phyloP scores from a whole-genome alignment of 2,797 vertebrate genomes.

The Manis crassicaudata region DNA sequence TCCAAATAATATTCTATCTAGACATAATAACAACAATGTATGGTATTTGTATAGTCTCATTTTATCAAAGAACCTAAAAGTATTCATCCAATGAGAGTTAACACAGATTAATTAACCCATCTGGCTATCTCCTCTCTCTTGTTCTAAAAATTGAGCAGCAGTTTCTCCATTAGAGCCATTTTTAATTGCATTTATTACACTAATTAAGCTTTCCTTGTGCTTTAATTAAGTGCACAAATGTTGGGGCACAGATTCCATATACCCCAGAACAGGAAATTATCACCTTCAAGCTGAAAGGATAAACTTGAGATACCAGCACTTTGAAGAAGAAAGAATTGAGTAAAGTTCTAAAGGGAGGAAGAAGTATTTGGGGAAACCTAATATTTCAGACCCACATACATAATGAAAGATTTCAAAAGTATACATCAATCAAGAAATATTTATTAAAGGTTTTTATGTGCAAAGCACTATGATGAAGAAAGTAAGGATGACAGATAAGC shows the following conservation, averaged over 20 bases:
- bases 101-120: conserved; percentile 72
- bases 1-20: neutral
- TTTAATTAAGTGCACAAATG: conserved; percentile 71
- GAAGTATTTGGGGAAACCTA: neutral
- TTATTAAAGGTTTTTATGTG: conserved; percentile 12
- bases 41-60: neutral
- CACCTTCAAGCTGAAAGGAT: conserved; percentile 14
- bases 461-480: conserved; percentile 9
- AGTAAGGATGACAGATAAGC: conserved; percentile 37
- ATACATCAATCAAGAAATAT: conserved; percentile 46
- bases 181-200: conserved; percentile 72
- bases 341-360: neutral
- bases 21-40: neutral
- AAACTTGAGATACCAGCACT: neutral
- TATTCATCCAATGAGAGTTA: conserved; percentile 60
- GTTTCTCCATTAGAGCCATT: conserved; percentile 61
- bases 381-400: neutral
- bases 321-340: conserved; percentile 30
- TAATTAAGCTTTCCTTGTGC: conserved; percentile 68
- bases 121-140: conserved; percentile 62
- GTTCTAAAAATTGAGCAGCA: conserved; percentile 60
- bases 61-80: conserved; percentile 55
- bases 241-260: conserved; percentile 38
- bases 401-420: conserved; percentile 53
- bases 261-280: conserved; percentile 34